phyloP scores from a whole-genome alignment of 2,113 vertebrate species.

The Nyctereutes procyonoides region DNA sequence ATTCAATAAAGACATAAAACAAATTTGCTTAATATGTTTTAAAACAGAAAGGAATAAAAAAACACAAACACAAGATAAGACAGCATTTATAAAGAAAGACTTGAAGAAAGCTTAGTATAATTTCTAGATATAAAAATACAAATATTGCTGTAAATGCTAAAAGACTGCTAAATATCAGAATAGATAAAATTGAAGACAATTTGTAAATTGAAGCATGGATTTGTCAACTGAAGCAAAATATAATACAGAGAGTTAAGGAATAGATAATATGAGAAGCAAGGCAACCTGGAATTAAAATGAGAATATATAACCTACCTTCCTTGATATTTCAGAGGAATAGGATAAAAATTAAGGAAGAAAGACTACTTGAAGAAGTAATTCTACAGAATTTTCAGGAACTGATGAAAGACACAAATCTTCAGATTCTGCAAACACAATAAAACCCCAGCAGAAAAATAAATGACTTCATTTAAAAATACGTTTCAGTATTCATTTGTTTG shows the following conservation, averaged over 20 bases:
- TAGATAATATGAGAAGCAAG: not conserved
- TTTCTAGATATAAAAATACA: not conserved
- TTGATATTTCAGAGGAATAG: not conserved
- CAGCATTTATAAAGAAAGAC: not conserved
- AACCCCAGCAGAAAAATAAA: not conserved
- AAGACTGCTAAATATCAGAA: not conserved
- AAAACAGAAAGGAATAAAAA: not conserved
- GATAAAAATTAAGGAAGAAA: not conserved
- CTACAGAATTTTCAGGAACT: not conserved
- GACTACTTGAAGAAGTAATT: not conserved
- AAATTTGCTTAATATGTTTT: not conserved
- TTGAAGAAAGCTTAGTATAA: not conserved
- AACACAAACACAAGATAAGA: not conserved
- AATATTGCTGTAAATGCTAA: not conserved
- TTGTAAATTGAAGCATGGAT: not conserved
- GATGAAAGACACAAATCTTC: not conserved
- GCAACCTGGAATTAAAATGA: not conserved
- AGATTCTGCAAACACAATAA: not conserved
- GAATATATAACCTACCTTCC: not conserved
- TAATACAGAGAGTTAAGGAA: not conserved
- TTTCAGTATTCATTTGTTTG: not conserved
- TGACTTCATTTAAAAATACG: not conserved
- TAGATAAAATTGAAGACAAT: not conserved
- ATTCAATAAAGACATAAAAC: not conserved
- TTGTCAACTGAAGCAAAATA: not conserved